Percentiles rank a stretch among this genome's conserved stretches.
These are phyloP conservation scores for Chaetodon trifascialis DNA, from an alignment of 2,113 vertebrate species.

Conservation along the genomic window DNA sequence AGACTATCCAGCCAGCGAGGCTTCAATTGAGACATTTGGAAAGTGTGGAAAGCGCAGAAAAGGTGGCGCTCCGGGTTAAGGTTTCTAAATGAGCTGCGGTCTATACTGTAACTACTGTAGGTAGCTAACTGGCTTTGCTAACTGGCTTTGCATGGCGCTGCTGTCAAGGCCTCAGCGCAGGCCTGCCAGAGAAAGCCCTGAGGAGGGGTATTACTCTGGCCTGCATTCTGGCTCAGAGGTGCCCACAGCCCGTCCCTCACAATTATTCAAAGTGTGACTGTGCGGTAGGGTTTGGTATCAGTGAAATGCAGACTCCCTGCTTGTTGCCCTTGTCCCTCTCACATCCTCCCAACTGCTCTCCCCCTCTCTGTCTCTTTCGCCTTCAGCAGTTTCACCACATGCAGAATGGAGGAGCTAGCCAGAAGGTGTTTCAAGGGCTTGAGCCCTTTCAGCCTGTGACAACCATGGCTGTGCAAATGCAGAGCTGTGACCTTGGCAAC, in stretches of 20 bases:
- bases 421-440: constrained; percentile 80
- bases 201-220: constrained; percentile 70
- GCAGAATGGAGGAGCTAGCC: constrained; percentile 75
- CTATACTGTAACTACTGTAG: constrained; percentile 57
- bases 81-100: constrained; percentile 70
- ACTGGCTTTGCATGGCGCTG: constrained; percentile 72
- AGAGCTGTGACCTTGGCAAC: constrained; percentile 78
- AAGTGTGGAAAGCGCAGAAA: constrained; percentile 69
- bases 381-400: constrained; percentile 74
- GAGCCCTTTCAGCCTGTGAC: constrained; percentile 81
- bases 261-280: constrained; percentile 74
- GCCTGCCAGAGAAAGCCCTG: constrained; percentile 65
- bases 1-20: constrained; percentile 53
- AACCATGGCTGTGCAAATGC: constrained; percentile 79
- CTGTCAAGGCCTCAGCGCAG: constrained; percentile 41
- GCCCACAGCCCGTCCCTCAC: constrained; percentile 71
- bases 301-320: constrained; percentile 75
- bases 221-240: constrained; percentile 67
- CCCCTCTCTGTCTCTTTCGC: constrained; percentile 42
- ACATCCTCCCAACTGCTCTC: constrained; percentile 56
- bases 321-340: constrained; percentile 58
- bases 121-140: constrained; percentile 74
- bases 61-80: constrained; percentile 65
- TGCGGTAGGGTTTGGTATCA: constrained; percentile 75
- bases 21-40: constrained; percentile 72